Conservation (phyloP, 2,888 invertebrate species). For the Gerris lacustris region DNA sequence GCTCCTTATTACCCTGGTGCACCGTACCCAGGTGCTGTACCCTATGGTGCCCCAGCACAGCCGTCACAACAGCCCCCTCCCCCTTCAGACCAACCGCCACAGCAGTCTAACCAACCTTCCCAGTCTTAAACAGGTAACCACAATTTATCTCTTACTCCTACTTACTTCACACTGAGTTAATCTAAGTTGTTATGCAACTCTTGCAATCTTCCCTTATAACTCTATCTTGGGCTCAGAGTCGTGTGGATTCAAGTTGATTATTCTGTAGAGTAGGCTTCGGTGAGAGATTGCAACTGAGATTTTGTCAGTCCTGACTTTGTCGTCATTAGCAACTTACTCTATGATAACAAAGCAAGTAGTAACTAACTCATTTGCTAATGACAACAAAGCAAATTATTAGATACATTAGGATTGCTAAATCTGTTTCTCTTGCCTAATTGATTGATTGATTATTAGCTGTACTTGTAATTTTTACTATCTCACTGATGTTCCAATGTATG, state of each 20-base stretch:
- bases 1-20: conserved; percentile 7
- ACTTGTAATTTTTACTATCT: too few species aligned
- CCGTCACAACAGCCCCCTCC: background rate
- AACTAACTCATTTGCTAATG: too few species aligned
- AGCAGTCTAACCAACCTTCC: conserved; percentile 2
- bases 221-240: background rate
- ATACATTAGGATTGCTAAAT: too few species aligned
- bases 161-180: background rate
- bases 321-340: too few species aligned
- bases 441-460: too few species aligned
- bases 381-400: too few species aligned
- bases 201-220: background rate
- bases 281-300: too few species aligned
- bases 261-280: too few species aligned
- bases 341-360: too few species aligned
- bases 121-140: background rate
- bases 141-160: background rate
- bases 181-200: background rate
- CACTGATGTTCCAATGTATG: too few species aligned
- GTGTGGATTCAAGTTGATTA: background rate
- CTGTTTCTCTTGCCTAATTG: too few species aligned
- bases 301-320: too few species aligned
- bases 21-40: background rate
- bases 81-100: conserved; percentile 5
- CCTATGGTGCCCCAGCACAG: background rate